Percentiles rank a stretch among this genome's conserved stretches.
phyloP scores from a whole-genome alignment of 2,113 vertebrate genomes.

The Larimichthys polyactis region DNA sequence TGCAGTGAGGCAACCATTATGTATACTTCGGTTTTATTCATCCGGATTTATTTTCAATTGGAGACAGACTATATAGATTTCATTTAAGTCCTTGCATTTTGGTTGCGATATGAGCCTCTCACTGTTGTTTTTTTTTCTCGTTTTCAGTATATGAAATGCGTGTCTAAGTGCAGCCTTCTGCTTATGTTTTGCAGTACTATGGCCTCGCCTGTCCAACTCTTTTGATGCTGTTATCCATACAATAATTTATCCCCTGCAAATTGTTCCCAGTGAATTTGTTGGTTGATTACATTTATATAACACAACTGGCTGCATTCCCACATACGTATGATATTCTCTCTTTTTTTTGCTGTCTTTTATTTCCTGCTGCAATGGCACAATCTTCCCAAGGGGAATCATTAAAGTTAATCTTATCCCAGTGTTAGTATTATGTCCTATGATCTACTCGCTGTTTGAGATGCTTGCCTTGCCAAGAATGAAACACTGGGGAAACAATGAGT shows the following conservation, averaged over 20 bases:
- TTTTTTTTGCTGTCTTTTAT: not conserved
- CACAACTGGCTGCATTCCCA: conserved; percentile 1
- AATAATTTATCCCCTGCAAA: conserved; percentile 8
- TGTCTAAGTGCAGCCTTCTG: too few species aligned
- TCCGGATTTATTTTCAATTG: not conserved
- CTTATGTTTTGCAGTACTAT: not conserved
- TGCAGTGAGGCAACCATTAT: not conserved
- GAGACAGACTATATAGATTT: not conserved
- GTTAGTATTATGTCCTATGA: conserved; percentile 4
- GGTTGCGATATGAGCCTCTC: not conserved
- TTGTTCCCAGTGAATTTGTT: conserved; percentile 20
- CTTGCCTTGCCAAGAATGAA: conserved; percentile 19
- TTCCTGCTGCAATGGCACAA: conserved; percentile 17
- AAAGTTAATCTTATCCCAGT: conserved; percentile 14
- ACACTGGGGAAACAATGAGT: not conserved
- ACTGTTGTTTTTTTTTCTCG: not conserved
- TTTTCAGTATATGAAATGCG: too few species aligned
- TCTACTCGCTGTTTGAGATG: conserved; percentile 17
- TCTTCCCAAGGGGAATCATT: conserved; percentile 27
- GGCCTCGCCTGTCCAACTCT: not conserved
- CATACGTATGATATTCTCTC: not conserved
- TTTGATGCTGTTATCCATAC: not conserved
- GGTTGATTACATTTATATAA: conserved; percentile 25
- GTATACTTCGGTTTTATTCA: not conserved
- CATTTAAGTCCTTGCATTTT: not conserved